Evolutionary conservation across 30 jellyfish, hydroid and myxozoan genomes (phyloP).

Genomic region (Turritopsis rubra): DNA sequence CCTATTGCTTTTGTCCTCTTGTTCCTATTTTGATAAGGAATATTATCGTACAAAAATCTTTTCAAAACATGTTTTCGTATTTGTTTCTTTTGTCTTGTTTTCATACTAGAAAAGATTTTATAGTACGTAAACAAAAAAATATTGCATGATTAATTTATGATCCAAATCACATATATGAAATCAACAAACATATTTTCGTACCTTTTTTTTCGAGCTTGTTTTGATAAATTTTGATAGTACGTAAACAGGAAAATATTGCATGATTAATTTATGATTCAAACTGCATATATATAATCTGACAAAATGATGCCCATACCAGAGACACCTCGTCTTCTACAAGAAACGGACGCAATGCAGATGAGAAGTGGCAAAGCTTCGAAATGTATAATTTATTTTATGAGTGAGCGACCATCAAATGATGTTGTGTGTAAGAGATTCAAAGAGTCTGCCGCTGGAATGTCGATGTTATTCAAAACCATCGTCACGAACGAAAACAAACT

Average conservation of each 20-base stretch:
- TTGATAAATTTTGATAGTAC: no score
- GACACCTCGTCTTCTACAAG: no score
- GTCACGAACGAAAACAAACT: neutral
- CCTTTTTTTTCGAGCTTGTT: no score
- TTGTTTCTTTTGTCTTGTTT: neutral
- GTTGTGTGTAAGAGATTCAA: neutral
- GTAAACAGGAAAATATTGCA: no score
- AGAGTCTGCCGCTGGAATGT: neutral
- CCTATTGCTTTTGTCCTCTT: neutral
- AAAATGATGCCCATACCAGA: no score
- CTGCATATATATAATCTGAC: no score
- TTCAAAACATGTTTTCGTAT: neutral
- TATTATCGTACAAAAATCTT: neutral
- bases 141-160: no score
- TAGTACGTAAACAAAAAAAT: neutral
- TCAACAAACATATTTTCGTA: no score
- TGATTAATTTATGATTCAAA: no score
- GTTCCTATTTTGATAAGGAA: neutral
- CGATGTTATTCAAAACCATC: neutral
- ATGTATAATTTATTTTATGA: neutral
- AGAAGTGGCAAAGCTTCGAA: neutral
- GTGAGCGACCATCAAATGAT: neutral
- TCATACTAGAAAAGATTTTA: neutral
- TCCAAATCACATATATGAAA: no score
- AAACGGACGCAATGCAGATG: neutral